Base-by-base conservation (phyloP, 1,140 invertebrate genomes). In the Magallana gigas region DNA sequence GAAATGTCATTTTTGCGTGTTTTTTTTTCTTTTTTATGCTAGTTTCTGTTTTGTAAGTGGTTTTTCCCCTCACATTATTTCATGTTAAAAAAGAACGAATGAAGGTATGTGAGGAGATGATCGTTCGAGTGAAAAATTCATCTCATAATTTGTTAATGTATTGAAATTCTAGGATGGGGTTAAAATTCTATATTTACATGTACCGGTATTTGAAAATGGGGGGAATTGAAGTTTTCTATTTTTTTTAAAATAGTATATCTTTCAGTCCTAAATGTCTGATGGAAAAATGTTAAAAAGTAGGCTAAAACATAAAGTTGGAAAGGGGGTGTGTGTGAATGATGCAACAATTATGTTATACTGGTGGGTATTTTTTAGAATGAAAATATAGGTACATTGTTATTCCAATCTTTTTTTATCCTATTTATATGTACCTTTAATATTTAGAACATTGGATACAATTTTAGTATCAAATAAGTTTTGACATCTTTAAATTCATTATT, bases 121-220 rank as follows among this genome's bases (percentile, higher is more conserved):
- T 76, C 23, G 9, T 76, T 76, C 36, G 68, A 29, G 18, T 36
- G 12, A 76, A 76, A 76, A 76, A 76, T 29, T 76, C 12, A 29
- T 76, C 68, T 5, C 5, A 29, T 76, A 29, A 23, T 76, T 76
- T 76, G 68, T 76, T 76, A 18, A 76, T 29, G 23, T 76, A 29
- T 76, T 76, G 68, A 76, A 64, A 76, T 23, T 76, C 68, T 76
- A 76, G 11, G 68, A 64, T 76, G 68, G 29, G 23, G 68, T 76
- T 76, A 9, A 76, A 76, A 36, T 76, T 76, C 36, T 36, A 29
- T 76, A 76, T 76, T 29, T 29, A 16, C 36, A 48, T 48, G 36
- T 48, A 48, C 36, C 5, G 60, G 36, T 76, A 76, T 11, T 29
- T 76, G 68, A 11, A 36, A 76, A 76, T 48, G 3, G 68, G 68